A percentile compares a stretch with the other conserved stretches of the same genome.
These are phyloP conservation scores for Pseudochaenichthys georgianus DNA, from an alignment of 2,797 vertebrate genomes.

Conservation along the genomic window DNA sequence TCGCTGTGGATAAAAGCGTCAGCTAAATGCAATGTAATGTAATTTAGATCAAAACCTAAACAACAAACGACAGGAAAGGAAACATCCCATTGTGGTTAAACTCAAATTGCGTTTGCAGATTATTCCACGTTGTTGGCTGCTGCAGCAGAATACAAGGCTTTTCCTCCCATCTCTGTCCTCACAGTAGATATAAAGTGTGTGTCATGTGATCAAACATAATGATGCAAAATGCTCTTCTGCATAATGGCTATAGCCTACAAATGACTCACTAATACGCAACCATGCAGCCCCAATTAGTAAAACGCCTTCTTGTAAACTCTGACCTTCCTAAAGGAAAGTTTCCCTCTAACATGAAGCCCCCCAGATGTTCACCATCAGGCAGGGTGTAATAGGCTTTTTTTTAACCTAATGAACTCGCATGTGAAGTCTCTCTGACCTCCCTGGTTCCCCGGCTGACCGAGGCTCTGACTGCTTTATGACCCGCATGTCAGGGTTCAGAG, in stretches of 20 bases:
- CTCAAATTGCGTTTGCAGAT: not conserved
- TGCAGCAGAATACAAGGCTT: not conserved
- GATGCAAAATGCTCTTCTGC: not conserved
- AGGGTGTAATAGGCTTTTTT: not conserved
- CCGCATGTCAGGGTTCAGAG: conserved; percentile 38
- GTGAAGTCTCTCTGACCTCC: conserved; percentile 8
- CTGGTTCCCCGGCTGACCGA: not conserved
- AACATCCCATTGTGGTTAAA: no score
- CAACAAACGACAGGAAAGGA: no score
- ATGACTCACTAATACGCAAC: not conserved
- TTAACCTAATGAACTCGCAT: not conserved
- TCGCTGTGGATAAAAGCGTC: no score
- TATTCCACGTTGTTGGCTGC: not conserved
- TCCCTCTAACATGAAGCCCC: not conserved
- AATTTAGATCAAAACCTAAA: no score
- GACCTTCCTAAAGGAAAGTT: not conserved
- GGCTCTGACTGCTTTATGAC: conserved; percentile 35
- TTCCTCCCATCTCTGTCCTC: not conserved
- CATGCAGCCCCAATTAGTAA: not conserved
- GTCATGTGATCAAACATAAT: conserved; percentile 2
- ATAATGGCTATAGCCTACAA: not conserved
- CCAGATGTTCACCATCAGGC: conserved; percentile 3
- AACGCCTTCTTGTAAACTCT: not conserved
- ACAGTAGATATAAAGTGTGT: not conserved
- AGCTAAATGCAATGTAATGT: no score